Conservation (phyloP, 2,113 vertebrate species). For the Tautogolabrus adspersus region DNA sequence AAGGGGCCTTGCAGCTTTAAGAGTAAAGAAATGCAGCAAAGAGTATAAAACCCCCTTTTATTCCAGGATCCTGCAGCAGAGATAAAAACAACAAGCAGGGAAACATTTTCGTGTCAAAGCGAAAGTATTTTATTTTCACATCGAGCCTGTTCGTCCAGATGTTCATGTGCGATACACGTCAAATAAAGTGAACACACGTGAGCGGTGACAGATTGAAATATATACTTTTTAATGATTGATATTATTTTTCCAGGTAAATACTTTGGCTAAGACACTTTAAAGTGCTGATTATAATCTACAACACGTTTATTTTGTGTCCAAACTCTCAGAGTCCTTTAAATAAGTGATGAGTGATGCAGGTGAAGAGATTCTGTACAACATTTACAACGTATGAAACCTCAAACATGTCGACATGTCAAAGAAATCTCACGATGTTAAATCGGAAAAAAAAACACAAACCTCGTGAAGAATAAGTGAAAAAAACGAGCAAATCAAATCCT, state of each 20-base stretch:
- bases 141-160: constrained; percentile 42
- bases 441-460: constrained; percentile 5
- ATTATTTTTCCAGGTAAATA: constrained; percentile 41
- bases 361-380: constrained; percentile 84
- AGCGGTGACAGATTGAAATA: constrained; percentile 19
- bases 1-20: too few relatives aligned
- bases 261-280: constrained; percentile 52
- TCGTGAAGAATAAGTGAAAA: constrained; percentile 71
- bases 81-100: constrained; percentile 7
- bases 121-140: constrained; percentile 75
- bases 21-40: too few relatives aligned
- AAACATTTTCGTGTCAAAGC: constrained; percentile 60
- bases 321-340: constrained; percentile 57
- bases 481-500: constrained; percentile 70
- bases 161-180: constrained; percentile 40
- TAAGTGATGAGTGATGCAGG: constrained; percentile 62
- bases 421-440: constrained; percentile 20
- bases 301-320: constrained; percentile 49
- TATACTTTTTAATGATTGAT: constrained; percentile 5
- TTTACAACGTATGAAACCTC: constrained; percentile 81
- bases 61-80: neutral
- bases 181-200: constrained; percentile 32
- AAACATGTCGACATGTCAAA: constrained; percentile 50
- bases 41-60: too few relatives aligned
- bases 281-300: constrained; percentile 49